Conservation (phyloP, 2,113 vertebrate species). For the Urocynchramus pylzowi region DNA sequence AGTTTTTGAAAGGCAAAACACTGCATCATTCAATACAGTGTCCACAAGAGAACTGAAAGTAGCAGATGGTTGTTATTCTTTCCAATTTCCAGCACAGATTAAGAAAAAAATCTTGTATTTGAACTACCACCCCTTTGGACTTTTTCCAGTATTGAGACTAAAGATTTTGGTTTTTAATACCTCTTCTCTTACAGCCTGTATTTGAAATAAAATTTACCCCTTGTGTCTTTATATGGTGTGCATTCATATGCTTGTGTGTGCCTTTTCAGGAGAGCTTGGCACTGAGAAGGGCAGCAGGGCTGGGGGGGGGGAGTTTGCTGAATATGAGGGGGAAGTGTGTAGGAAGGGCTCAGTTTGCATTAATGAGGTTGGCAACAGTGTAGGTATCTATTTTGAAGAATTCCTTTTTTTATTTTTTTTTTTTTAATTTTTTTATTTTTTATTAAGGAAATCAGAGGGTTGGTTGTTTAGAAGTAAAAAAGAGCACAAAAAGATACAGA, state of each 20-base stretch:
- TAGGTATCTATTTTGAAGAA: not conserved
- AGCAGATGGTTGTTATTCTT: constrained; percentile 6
- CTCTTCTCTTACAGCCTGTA: not conserved
- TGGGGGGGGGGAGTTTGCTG: not conserved
- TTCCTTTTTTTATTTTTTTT: not conserved
- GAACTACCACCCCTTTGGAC: not conserved
- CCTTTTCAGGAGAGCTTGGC: not conserved
- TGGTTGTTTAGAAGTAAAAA: not conserved
- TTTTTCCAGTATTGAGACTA: not conserved
- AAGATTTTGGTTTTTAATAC: not conserved
- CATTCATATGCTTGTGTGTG: not conserved
- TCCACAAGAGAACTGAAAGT: not conserved
- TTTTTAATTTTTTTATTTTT: not conserved
- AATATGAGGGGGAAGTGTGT: not conserved
- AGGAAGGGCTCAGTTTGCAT: not conserved
- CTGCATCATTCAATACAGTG: not conserved
- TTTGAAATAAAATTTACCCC: not conserved
- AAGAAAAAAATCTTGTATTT: not conserved
- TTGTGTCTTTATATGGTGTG: not conserved
- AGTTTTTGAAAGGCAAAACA: not conserved
- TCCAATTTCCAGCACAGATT: not conserved
- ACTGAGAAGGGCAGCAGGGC: not conserved
- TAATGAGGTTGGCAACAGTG: not conserved
- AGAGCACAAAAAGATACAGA: not conserved
- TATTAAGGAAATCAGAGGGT: not conserved